Evolutionary conservation across 2,888 invertebrate species (phyloP), one percentile per base, ranked within the genome.

Genomic region (Hydraecia micacea): DNA sequence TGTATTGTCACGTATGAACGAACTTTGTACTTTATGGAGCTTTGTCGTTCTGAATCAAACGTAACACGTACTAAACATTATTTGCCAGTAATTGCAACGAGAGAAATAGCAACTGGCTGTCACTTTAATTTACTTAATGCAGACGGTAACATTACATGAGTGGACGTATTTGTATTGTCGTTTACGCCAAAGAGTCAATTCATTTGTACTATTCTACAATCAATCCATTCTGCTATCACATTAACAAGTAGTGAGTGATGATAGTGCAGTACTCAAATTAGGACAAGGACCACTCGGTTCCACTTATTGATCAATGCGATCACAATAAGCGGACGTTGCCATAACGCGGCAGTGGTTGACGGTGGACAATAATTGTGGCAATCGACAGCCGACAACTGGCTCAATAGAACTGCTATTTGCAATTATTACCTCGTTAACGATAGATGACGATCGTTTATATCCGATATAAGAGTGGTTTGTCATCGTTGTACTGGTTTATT

Each of bases 281-380:
- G 95, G 92, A 92, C 95, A 95, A 95, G 94, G 93, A 90, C 91
- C 89, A 86, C 77, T 90, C 88, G 90, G 92, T 92, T 92, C 91
- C 92, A 93, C 90, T 93, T 93, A 92, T 88, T 93, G 93, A 91
- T 93, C 93, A 94, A 92, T 90, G 89, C 91, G 93, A 91, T 91
- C 91, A 96, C 96, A 95, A 96, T 96, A 93, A 94, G 93, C 96
- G 95, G 95, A 96, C 95, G 94, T 94, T 91, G 93, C 95, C 93
- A 94, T 95, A 94, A 90, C 89, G 86, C 86, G 86, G 80, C 87
- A 75, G 84, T 86, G 87, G 87, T 89, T 88, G 86, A 84, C 90
- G 81, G 89, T 91, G 86, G 90, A 92, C 92, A 92, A 93, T 94
- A 92, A 94, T 93, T 93, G 92, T 91, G 89, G 89, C 92, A 91